Conservation (phyloP, 1,140 invertebrate genomes). For the Bacillus rossius region DNA sequence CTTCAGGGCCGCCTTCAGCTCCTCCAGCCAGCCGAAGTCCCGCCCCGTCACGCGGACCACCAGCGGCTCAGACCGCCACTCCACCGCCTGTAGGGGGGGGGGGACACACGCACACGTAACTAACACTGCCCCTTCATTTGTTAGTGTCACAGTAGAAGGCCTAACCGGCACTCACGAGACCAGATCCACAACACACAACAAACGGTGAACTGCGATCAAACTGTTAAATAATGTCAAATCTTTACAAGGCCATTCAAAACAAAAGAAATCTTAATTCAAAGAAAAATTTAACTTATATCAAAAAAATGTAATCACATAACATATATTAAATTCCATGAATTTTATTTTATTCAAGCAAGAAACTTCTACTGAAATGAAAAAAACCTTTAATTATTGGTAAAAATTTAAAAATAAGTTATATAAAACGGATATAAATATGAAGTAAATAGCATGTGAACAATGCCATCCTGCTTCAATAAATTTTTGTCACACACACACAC, state of each 20-base stretch:
- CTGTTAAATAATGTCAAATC: too few relatives aligned
- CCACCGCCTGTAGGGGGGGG: too few relatives aligned
- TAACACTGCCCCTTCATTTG: neutral
- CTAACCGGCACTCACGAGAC: too few relatives aligned
- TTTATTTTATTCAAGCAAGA: neutral
- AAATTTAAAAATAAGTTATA: too few relatives aligned
- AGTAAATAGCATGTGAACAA: too few relatives aligned
- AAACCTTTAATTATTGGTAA: neutral
- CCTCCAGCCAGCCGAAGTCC: constrained; percentile 75
- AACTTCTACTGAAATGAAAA: neutral
- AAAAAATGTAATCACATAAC: neutral
- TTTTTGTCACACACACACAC: too few relatives aligned
- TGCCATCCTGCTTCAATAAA: too few relatives aligned
- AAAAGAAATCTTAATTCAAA: neutral
- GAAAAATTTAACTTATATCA: neutral
- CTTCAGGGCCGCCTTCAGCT: constrained; percentile 63
- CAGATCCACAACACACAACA: too few relatives aligned
- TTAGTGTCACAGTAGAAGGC: too few relatives aligned
- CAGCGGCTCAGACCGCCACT: constrained; percentile 34
- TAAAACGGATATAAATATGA: too few relatives aligned
- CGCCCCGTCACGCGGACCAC: constrained; percentile 58
- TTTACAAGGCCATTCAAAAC: too few relatives aligned
- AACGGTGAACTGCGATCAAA: too few relatives aligned
- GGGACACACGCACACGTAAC: neutral
- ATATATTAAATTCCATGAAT: neutral